Base-by-base conservation (phyloP, 1,140 invertebrate genomes). In the Neomicropteryx cornuta region DNA sequence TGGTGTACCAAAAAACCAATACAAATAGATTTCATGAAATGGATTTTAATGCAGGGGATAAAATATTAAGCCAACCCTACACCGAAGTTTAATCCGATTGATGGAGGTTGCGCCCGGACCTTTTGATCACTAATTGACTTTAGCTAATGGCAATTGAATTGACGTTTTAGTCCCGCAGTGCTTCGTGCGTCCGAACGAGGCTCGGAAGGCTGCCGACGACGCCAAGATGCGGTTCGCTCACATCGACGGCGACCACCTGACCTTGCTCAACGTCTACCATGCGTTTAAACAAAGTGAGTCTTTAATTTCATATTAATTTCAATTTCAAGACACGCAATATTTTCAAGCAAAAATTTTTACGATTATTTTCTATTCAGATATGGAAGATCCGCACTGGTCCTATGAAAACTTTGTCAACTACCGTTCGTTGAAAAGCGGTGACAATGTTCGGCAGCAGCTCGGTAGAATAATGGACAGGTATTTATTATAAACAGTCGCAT, bases 351-450 rank as follows among this genome's bases (percentile, higher is more conserved):
- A n/a, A n/a, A n/a, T n/a, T n/a, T n/a, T n/a, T n/a, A n/a, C n/a
- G n/a, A n/a, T n/a, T n/a, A n/a, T n/a, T n/a, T n/a, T n/a, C n/a
- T 27, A 13, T 49, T 2, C 55, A 72, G 71, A 71, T 45, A 70
- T 70, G 71, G 91, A 97, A 67, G 92, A 97, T 68, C 82, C 87
- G 0, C 87, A 93, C 60, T 99, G 96, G 96, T 99, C 95, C 63
- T 99, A 97, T 51, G 93, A 99, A 53, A 98, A 99, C 68, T 99
- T 98, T 58, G 84, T 99, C 36, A 99, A 99, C 71, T 99, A 92
- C 66, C 79, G 96, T 46, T 97, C 95, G 3, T 65, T 99, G 18
- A 99, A 99, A 66, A 96, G 74, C 0, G 76, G 75, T 0, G 76
- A 79, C 49, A 78, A 79, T 53, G 76, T 79, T 4, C 57, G 76